A percentile compares a stretch with the other conserved stretches of the same genome.
phyloP scores from a whole-genome alignment of 2,888 invertebrate species.

The Megastigmus dorsalis region DNA sequence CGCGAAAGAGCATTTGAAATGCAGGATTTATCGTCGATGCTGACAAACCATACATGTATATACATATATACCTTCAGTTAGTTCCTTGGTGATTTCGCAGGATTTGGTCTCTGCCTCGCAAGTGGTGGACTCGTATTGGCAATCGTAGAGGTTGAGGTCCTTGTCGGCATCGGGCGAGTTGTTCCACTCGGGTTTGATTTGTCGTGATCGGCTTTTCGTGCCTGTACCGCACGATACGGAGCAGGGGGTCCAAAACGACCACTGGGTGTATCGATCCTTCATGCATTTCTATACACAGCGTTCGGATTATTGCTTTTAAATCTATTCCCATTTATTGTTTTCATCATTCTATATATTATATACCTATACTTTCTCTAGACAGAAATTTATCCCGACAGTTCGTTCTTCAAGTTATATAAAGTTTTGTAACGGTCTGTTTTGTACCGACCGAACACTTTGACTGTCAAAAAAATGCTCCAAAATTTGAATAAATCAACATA shows the following conservation, averaged over 20 bases:
- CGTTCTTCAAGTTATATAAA: no score
- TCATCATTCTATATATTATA: no score
- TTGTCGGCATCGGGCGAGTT: constrained; percentile 52
- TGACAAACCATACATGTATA: no score
- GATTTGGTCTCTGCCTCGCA: constrained; percentile 66
- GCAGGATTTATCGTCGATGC: no score
- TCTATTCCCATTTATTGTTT: not conserved
- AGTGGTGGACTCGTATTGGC: constrained; percentile 63
- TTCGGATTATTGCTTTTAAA: no score
- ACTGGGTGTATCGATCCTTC: constrained; percentile 77
- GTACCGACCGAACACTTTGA: no score
- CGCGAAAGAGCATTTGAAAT: no score
- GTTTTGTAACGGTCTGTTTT: no score
- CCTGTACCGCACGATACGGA: constrained; percentile 92
- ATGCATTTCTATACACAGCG: constrained; percentile 72
- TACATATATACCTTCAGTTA: constrained; percentile 64
- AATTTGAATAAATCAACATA: no score
- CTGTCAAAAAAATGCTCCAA: no score
- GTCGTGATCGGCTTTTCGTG: constrained; percentile 81
- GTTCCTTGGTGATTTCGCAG: constrained; percentile 66
- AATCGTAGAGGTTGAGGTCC: constrained; percentile 63
- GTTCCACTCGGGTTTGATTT: constrained; percentile 54
- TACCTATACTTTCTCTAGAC: no score
- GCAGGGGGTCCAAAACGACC: constrained; percentile 95
- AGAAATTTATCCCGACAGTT: no score